phyloP scores from a whole-genome alignment of 2,113 vertebrate species.

The Microcebus lehilahytsara region DNA sequence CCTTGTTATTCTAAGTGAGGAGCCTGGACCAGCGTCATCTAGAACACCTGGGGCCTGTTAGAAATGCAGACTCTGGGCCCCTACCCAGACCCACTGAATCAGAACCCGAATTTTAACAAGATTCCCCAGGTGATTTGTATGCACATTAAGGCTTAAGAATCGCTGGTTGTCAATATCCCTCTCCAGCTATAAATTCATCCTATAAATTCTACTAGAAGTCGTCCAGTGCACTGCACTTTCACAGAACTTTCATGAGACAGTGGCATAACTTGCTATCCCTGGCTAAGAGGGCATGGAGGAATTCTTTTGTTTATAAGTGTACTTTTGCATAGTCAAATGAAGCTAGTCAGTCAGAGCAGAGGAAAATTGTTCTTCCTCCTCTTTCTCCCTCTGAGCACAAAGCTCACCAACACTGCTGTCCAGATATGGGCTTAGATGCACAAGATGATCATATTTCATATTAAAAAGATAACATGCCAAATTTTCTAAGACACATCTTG shows the following conservation, averaged over 20 bases:
- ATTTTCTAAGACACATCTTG: background rate
- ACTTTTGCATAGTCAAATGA: background rate
- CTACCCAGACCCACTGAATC: background rate
- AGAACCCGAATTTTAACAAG: background rate
- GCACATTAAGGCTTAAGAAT: background rate
- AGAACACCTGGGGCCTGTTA: background rate
- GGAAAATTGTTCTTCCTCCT: background rate
- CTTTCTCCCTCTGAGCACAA: background rate
- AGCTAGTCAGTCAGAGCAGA: background rate
- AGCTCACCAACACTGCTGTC: background rate
- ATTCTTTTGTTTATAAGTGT: background rate
- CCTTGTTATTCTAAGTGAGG: background rate
- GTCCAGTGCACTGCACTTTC: background rate
- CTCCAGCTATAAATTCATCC: background rate
- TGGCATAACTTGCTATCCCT: background rate
- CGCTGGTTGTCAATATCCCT: background rate
- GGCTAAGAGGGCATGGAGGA: background rate
- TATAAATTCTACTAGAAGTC: background rate
- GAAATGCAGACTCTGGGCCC: background rate
- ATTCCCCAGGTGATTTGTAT: background rate
- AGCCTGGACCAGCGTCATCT: background rate
- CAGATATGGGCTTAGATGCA: background rate
- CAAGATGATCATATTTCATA: background rate
- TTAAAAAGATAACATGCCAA: background rate
- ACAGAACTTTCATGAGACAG: background rate